Evolutionary conservation across 2,888 invertebrate species (phyloP).

Genomic region (Pheosia tremula): DNA sequence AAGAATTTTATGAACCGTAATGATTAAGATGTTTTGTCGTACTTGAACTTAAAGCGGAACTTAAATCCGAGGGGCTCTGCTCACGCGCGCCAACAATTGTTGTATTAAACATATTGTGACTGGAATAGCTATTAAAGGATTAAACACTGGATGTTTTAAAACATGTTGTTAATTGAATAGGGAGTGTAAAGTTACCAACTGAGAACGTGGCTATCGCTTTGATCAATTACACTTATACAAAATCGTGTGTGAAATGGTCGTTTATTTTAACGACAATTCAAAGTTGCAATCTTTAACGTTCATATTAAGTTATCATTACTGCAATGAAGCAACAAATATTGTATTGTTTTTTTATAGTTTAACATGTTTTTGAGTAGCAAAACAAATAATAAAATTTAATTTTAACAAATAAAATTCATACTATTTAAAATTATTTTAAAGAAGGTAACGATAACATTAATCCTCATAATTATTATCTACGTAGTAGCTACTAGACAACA

Average conservation of each 20-base stretch:
- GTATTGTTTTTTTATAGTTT: too few relatives aligned
- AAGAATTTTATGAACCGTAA: constrained; percentile 82
- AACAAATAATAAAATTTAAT: too few relatives aligned
- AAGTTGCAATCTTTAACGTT: not conserved
- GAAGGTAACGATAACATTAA: too few relatives aligned
- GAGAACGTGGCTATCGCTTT: constrained; percentile 12
- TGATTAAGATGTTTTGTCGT: constrained; percentile 83
- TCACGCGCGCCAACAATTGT: constrained; percentile 45
- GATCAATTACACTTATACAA: not conserved
- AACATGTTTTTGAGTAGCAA: too few relatives aligned
- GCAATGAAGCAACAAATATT: too few relatives aligned
- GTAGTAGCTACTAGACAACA: too few relatives aligned
- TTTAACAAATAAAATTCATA: too few relatives aligned
- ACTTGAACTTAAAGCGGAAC: constrained; percentile 63
- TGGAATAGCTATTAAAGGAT: constrained; percentile 78
- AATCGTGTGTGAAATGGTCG: constrained; percentile 4
- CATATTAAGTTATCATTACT: too few relatives aligned
- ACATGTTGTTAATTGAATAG: constrained; percentile 30
- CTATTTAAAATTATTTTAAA: too few relatives aligned
- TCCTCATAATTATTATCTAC: too few relatives aligned
- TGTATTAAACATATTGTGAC: constrained; percentile 77
- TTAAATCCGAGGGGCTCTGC: constrained; percentile 34
- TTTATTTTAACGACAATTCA: not conserved
- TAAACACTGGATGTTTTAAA: constrained; percentile 44
- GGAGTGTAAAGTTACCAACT: constrained; percentile 32